Evolutionary conservation across 30 jellyfish, hydroid and myxozoan species (phyloP), one percentile per base, ranked within the genome.

Genomic region (Hydractinia symbiolongicarpus): DNA sequence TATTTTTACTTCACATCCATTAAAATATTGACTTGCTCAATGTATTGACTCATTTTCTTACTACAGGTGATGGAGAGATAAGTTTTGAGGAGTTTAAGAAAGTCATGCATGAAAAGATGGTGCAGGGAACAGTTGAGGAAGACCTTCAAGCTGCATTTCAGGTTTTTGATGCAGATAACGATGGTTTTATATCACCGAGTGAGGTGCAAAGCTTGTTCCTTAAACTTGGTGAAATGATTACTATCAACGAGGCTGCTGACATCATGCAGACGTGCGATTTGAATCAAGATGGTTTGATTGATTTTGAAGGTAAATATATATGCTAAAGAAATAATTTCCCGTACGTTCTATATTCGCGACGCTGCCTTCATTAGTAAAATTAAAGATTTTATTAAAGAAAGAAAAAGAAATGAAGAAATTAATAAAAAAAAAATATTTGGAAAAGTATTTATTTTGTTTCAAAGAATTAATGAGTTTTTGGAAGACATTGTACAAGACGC

Each of bases 11-110:
- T 30, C 44, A 30, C 44, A 1, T 30, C 44, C 2, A 0, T 30
- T 30, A 30, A 30, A 30, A 30, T 30, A 30, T 30, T 30, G 44
- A 30, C 44, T 30, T 64, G 17, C 40, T 13, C 74, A 1, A 7
- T 64, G 19, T 64, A n/a, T 13, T 44, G 19, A 58, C 19, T 13
- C 69, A 0, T 11, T 58, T 58, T 58, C n/a, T 14, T 73, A 9
- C 17, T 52, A 13, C 85, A 90, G 97, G 92, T 14, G 97, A 90
- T 78, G 97, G 97, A 5, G 82, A 84, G 81, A 77, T 90, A 56
- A 86, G 90, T 10, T 90, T 85, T 85, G 95, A 90, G 5, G 97
- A 90, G 40, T 90, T 90, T 49, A 85, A 83, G 21, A 94, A 82
- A 16, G 62, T 82, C 40, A 79, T 90, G 94, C 75, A 73, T 60